Base-by-base conservation (phyloP, 1,140 invertebrate species). In the Drosophila sulfurigaster region DNA sequence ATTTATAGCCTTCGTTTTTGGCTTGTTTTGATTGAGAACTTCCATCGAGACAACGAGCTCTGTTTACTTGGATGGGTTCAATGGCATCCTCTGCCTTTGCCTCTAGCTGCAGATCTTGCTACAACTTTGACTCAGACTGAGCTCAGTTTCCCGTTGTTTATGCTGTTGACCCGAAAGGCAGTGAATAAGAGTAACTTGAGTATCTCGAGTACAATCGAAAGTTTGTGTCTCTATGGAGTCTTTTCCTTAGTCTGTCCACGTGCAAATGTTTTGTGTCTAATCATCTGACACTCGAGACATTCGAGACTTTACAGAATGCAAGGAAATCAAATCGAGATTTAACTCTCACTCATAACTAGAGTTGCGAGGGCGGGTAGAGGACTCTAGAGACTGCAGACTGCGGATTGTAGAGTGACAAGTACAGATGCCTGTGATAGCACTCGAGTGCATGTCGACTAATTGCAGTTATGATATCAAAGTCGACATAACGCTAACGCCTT, bases 381-480 rank as follows among this genome's bases (percentile, higher is more conserved):
- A 30, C 43, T 15, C 28, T 11, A 5, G 13, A 30, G 65, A 32
- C 64, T 28, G 10, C 8, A 43, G 64, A 45, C 30, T 16, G 41
- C 11, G 43, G 56, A 5, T 13, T 45, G 56, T 63, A 38, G 45
- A 56, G 16, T 15, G 58, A 66, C 52, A 28, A 57, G 66, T 72
- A 43, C 82, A 77, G 82, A 82, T 87, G 69, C 66, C 69, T 72
- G 69, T 64, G 82, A 87, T 87, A 87, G 72, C 79, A 81, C 82
- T 87, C 79, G 66, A 87, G 79, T 77, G 72, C 72, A 73, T 72
- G 83, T 88, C 83, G 80, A 88, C 83, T 88, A 88, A 88, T 88
- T 88, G 83, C 83, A 78, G 81, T 68, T 88, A 82, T 83, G 78
- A 80, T 88, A 88, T 89, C 85, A 88, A 78, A 87, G 77, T 87